Conservation (phyloP, 2,888 invertebrate genomes). For the Aphrophora alni region DNA sequence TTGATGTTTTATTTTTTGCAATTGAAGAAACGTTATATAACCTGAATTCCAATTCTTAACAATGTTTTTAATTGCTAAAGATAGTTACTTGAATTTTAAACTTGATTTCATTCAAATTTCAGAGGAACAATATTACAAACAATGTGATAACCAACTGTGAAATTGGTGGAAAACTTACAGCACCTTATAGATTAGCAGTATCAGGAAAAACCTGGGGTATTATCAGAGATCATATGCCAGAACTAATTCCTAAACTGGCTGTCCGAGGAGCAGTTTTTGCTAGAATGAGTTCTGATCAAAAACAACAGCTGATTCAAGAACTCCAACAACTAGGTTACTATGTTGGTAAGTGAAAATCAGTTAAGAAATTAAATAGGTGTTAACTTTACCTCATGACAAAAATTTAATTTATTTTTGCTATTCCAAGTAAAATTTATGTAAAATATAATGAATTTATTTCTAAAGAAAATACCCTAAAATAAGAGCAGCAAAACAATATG, state of each 20-base stretch:
- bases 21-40: too few relatives aligned
- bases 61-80: too few relatives aligned
- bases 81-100: too few relatives aligned
- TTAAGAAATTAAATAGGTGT: too few relatives aligned
- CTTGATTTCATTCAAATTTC: neutral
- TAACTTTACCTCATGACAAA: too few relatives aligned
- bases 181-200: slow-evolving; percentile 62
- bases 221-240: slow-evolving; percentile 71
- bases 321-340: slow-evolving; percentile 73
- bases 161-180: slow-evolving; percentile 6
- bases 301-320: slow-evolving; percentile 74
- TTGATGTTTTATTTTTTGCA: too few relatives aligned
- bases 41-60: too few relatives aligned
- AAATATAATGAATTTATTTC: too few relatives aligned
- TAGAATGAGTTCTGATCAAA: slow-evolving; percentile 82
- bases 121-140: neutral
- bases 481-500: too few relatives aligned
- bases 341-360: slow-evolving; percentile 61
- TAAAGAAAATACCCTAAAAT: too few relatives aligned
- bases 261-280: slow-evolving; percentile 79
- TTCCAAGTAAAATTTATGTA: too few relatives aligned
- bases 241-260: slow-evolving; percentile 70
- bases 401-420: too few relatives aligned
- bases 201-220: slow-evolving; percentile 80
- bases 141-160: slow-evolving; percentile 12